Evolutionary conservation across 2,888 invertebrate genomes (phyloP).

Genomic region (Meta bourneti): DNA sequence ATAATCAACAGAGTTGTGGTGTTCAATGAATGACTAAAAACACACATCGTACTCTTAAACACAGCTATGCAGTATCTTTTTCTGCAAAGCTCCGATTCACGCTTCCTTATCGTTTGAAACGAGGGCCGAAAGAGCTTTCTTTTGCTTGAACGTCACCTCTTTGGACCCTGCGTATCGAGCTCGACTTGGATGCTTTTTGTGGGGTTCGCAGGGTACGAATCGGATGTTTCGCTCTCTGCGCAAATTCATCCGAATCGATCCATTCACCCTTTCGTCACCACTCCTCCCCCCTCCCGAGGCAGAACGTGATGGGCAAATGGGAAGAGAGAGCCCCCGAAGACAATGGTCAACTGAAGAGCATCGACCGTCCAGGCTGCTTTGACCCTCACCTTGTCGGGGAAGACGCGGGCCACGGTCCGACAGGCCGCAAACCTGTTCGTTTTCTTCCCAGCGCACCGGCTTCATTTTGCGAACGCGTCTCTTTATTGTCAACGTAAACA

Average conservation of each 20-base stretch:
- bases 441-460: background rate
- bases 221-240: slow-evolving; percentile 32
- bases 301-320: slow-evolving; percentile 30
- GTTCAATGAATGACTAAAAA: too few relatives aligned
- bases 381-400: slow-evolving; percentile 21
- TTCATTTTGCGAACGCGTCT: background rate
- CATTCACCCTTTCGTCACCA: slow-evolving; percentile 26
- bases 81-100: background rate
- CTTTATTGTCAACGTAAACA: too few relatives aligned
- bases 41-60: too few relatives aligned
- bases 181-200: background rate
- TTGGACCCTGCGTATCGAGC: too few relatives aligned
- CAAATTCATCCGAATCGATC: slow-evolving; percentile 37
- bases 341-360: slow-evolving; percentile 37
- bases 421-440: slow-evolving; percentile 34
- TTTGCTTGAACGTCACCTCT: too few relatives aligned
- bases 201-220: slow-evolving; percentile 7
- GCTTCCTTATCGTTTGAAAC: background rate
- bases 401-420: slow-evolving; percentile 24
- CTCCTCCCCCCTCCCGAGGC: background rate
- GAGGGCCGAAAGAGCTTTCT: background rate
- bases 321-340: slow-evolving; percentile 1
- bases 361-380: slow-evolving; percentile 28
- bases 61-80: background rate
- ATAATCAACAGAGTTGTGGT: too few relatives aligned